These are phyloP conservation scores for Dicerorhinus sumatrensis DNA, from an alignment of 2,113 vertebrate genomes.

Conservation along the genomic window DNA sequence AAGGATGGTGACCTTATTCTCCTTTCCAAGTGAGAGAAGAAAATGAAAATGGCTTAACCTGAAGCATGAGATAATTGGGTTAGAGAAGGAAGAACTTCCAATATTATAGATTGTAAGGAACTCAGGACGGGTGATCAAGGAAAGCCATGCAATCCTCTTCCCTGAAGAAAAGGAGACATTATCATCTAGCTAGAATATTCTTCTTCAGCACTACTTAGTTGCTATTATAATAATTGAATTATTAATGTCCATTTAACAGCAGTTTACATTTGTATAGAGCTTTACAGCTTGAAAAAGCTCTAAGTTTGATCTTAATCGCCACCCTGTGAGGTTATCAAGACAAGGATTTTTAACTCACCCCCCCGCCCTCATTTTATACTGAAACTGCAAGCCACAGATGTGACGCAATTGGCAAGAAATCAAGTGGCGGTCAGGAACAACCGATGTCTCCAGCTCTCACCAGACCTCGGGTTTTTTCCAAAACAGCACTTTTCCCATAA, in stretches of 20 bases:
- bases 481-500: background rate
- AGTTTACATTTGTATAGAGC: conserved; percentile 64
- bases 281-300: conserved; percentile 54
- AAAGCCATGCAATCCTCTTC: background rate
- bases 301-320: conserved; percentile 48
- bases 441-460: background rate
- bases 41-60: conserved; percentile 64
- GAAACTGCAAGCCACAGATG: conserved; percentile 7
- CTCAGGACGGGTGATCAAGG: background rate
- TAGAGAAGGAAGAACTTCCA: conserved; percentile 64
- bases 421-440: conserved; percentile 11
- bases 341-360: conserved; percentile 49
- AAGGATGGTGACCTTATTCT: conserved; percentile 69
- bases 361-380: conserved; percentile 27
- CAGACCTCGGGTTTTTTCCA: background rate
- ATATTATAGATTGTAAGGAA: conserved; percentile 1
- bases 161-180: background rate
- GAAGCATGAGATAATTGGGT: conserved; percentile 56
- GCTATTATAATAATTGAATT: conserved; percentile 62
- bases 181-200: background rate
- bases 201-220: conserved; percentile 23
- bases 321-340: conserved; percentile 65
- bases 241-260: conserved; percentile 62
- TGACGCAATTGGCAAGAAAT: conserved; percentile 53
- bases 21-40: conserved; percentile 53